Evolutionary conservation across 1,140 invertebrate species (phyloP), one percentile per base, ranked within the genome.

Genomic region (Monomorium pharaonis): DNA sequence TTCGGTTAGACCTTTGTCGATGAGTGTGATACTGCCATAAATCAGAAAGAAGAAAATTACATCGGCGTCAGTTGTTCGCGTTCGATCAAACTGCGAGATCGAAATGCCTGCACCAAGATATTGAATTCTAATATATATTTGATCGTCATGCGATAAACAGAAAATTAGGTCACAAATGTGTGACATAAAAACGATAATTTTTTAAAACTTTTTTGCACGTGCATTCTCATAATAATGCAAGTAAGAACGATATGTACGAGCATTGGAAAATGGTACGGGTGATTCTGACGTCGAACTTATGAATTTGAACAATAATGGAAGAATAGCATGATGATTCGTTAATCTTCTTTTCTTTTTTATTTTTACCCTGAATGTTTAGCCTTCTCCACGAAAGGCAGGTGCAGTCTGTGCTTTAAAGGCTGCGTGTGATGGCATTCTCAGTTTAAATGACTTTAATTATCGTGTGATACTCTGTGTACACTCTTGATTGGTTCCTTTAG

Each of bases 281-380:
- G 67, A 56, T 58, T 70, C 24, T 51, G 47, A 81, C 24, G 6
- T 74, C 10, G 49, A 70, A 49, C 37, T 37, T 5, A 24, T 54
- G 42, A 78, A 30, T 56, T 72, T 63, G 30, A n/a, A n/a, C 30
- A 77, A 75, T 27, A 74, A 24, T 24, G 47, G 14, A 47, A 60
- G 37, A 51, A 51, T 51, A 42, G 63, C 42, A 30, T n/a, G 75
- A 5, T 54, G 24, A 21, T 33, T 65, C 7, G 44, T 72, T 85
- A 51, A 44, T 12, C 56, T 80, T 33, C 60, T 84, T 9, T 49
- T 72, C 21, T 62, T 37, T 30, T 42, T 27, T 27, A 14, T 42
- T 78, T 74, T 89, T 89, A 84, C 58, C 74, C 78, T 87, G 78
- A 70, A 84, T 21, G 37, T 86, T 49, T 67, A 81, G 65, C 42